phyloP scores from a whole-genome alignment of 2,888 invertebrate genomes.

The Mimachlamys varia region DNA sequence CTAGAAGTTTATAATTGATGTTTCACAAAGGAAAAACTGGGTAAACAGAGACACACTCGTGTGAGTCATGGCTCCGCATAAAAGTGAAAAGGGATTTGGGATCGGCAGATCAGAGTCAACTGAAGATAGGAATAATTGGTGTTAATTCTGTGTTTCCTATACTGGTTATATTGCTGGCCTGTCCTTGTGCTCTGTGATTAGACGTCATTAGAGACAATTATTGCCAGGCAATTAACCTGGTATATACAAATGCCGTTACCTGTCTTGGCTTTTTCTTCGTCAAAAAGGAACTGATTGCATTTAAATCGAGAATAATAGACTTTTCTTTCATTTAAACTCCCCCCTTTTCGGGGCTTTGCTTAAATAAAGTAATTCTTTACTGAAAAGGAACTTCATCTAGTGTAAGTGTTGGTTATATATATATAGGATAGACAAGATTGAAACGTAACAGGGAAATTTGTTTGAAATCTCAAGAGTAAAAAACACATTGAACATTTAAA shows the following conservation, averaged over 20 bases:
- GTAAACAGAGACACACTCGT: neutral
- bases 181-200: constrained; percentile 20
- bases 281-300: neutral
- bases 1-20: neutral
- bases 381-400: neutral
- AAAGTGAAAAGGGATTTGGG: constrained; percentile 29
- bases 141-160: constrained; percentile 6
- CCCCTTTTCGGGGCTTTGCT: neutral
- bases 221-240: neutral
- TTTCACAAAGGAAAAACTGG: neutral
- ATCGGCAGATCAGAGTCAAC: neutral
- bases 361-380: neutral
- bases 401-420: neutral
- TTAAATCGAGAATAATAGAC: neutral
- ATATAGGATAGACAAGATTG: neutral
- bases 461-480: constrained; percentile 18
- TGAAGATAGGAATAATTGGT: constrained; percentile 8
- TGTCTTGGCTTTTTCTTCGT: neutral
- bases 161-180: neutral
- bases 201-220: neutral
- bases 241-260: neutral
- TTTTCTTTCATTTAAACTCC: neutral
- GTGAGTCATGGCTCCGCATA: neutral
- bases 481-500: neutral
- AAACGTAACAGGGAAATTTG: neutral